Conservation (phyloP, 2,113 vertebrate species). For the Corythoichthys haematopterus region DNA sequence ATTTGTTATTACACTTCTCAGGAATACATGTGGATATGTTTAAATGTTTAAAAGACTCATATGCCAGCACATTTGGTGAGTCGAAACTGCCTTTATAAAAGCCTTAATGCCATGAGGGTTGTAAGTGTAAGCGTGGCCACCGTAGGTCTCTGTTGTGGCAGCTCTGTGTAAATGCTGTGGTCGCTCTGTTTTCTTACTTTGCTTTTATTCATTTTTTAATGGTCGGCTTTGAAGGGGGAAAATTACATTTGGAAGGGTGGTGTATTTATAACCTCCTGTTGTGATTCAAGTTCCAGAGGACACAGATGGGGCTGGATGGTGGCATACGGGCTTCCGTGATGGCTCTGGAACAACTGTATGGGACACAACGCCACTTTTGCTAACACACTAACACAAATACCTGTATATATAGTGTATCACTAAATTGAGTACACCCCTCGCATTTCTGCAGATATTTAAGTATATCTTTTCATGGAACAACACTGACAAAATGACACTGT, state of each 20-base stretch:
- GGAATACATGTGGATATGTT: conserved; percentile 30
- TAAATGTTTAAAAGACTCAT: conserved; percentile 32
- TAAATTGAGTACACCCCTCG: too few species aligned
- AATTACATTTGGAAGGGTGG: conserved; percentile 65
- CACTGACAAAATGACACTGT: too few species aligned
- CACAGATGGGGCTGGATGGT: conserved; percentile 53
- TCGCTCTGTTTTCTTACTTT: conserved; percentile 72
- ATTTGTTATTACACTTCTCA: conserved; percentile 19
- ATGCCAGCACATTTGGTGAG: conserved; percentile 15
- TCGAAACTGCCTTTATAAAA: conserved; percentile 23
- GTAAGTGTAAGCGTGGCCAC: conserved; percentile 41
- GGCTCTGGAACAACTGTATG: conserved; percentile 58
- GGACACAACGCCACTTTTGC: conserved; percentile 49
- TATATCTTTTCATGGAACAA: too few species aligned
- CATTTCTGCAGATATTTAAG: too few species aligned
- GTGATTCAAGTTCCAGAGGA: conserved; percentile 75
- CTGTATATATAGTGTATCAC: too few species aligned
- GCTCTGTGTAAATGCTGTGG: conserved; percentile 68
- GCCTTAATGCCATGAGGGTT: conserved; percentile 52
- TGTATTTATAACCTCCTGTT: conserved; percentile 71
- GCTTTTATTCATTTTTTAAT: conserved; percentile 64
- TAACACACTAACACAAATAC: too few species aligned
- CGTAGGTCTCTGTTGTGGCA: conserved; percentile 65
- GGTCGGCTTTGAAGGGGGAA: conserved; percentile 72
- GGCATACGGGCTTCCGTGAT: conserved; percentile 47